Base-by-base conservation (phyloP, 2,888 invertebrate genomes). In the Alviniconcha strummeri region DNA sequence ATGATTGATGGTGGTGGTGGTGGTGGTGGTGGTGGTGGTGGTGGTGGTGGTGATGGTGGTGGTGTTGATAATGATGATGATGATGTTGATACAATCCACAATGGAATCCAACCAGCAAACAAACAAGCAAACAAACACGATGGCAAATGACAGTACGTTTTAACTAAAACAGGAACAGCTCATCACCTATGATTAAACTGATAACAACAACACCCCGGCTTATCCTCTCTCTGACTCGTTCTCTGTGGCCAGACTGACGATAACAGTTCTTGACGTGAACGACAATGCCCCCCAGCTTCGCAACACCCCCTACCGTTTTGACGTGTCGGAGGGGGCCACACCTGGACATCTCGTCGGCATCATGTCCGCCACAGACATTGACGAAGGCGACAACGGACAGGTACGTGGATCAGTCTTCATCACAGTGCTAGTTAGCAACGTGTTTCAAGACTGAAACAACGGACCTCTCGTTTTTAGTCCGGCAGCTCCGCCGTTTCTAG, bases 261-360 rank as follows among this genome's bases (percentile, higher is more conserved):
- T 88, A 64, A 82, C 80, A 36, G 84, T 86, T 15, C 13, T 78
- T 17, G 88, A 88, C 83, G 78, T 84, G 52, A 88, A 88, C 75
- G 88, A 88, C 81, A 86, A 86, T 56, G 54, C 83, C 9, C 88
- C 88, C 15, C 81, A 81, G 54, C 84, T 88, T 72, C 81, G 75
- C 0, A 74, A 83, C 55, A 82, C 81, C 6, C 76, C 85, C 36
- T 86, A 85, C 79, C 81, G 82, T 36, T 86, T 86, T 60, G 75
- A 13, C 55, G 84, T 87, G n/a, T 76, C 74, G 6, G 88, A 88
- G 71, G 82, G 84, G 60, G 82, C 83, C 11, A 36, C 60, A 5
- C 19, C 75, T 4, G 84, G 80, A 13, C 67, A 72, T 5, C 36
- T 84, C 9, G 84, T 88, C 19, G 86, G 76, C 57, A 80, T 72